These are phyloP conservation scores for Monochamus saltuarius DNA, from an alignment of 1,140 invertebrate species.

Conservation along the genomic window DNA sequence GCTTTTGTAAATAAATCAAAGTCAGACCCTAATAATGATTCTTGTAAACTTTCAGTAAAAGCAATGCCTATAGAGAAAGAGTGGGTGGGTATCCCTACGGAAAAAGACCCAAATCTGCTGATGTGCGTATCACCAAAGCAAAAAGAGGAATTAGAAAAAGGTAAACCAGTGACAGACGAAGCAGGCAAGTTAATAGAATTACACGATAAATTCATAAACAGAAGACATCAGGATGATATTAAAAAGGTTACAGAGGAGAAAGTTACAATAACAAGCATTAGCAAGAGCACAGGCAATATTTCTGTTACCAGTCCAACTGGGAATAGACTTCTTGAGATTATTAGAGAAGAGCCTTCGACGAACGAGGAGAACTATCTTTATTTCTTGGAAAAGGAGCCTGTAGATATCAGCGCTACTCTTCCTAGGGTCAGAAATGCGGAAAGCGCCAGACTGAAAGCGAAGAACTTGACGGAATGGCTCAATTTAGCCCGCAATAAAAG, in stretches of 20 bases:
- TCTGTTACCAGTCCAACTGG: not conserved
- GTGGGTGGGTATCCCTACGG: slow-evolving; percentile 62
- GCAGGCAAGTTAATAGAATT: slow-evolving; percentile 65
- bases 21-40: slow-evolving; percentile 13
- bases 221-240: slow-evolving; percentile 58
- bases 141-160: slow-evolving; percentile 56
- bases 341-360: slow-evolving; percentile 51
- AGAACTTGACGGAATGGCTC: slow-evolving; percentile 57
- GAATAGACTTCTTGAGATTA: slow-evolving; percentile 57
- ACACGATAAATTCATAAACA: slow-evolving; percentile 66
- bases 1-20: slow-evolving; percentile 11
- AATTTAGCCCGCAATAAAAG: slow-evolving; percentile 51
- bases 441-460: slow-evolving; percentile 51
- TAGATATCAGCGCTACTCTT: not conserved
- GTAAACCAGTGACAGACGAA: slow-evolving; percentile 54
- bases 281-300: slow-evolving; percentile 1
- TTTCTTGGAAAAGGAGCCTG: slow-evolving; percentile 21
- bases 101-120: slow-evolving; percentile 60
- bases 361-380: slow-evolving; percentile 12
- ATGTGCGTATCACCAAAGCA: slow-evolving; percentile 73
- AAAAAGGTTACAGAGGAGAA: slow-evolving; percentile 37
- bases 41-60: slow-evolving; percentile 25
- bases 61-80: slow-evolving; percentile 42
- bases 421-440: not conserved
- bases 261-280: slow-evolving; percentile 31